Evolutionary conservation across 2,888 invertebrate genomes (phyloP), one percentile per base, ranked within the genome.

Genomic region (Tortricodes alternella): DNA sequence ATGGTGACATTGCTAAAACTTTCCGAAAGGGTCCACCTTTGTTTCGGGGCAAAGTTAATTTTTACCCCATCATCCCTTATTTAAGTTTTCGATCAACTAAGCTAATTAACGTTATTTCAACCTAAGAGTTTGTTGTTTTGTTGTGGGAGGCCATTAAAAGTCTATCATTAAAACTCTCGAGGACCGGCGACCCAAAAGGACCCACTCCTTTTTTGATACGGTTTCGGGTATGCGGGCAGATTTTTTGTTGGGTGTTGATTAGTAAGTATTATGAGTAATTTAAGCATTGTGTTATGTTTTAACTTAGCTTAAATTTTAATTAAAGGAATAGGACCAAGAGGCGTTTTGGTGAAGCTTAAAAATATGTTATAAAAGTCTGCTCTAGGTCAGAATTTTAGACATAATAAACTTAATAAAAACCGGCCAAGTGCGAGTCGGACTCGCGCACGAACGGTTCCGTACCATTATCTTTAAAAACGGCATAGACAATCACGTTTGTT

Each of bases 21-120:
- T 27, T 11, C 46, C 16, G 6, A 32, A 53, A 53, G 48, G 48
- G 53, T 53, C 38, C 32, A 46, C 46, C 53, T 48, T 39, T 41
- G 53, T 48, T 41, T n/a, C n/a, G n/a, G n/a, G n/a, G n/a, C 48
- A 13, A 53, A 48, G 53, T 53, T 48, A 41, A 48, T 48, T 53
- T 53, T 53, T 53, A 53, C 53, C 48, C 53, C 35, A 41, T 53
- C 53, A 53, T 48, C 53, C 48, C 34, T 53, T 23, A 51, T 51
- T 48, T 34, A 53, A 53, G 53, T 53, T 53, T 53, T 35, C 48
- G 46, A 53, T 53, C 46, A 48, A 53, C 53, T 53, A 41, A 48
- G 34, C 48, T 53, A 53, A 53, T 53, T 53, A 53, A 46, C 53
- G 32, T 53, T 53, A 46, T 53, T 41, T 7, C 21, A 6, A 34